Evolutionary conservation across 2,797 vertebrate species (phyloP).

Genomic region (Macropus fuliginosus): DNA sequence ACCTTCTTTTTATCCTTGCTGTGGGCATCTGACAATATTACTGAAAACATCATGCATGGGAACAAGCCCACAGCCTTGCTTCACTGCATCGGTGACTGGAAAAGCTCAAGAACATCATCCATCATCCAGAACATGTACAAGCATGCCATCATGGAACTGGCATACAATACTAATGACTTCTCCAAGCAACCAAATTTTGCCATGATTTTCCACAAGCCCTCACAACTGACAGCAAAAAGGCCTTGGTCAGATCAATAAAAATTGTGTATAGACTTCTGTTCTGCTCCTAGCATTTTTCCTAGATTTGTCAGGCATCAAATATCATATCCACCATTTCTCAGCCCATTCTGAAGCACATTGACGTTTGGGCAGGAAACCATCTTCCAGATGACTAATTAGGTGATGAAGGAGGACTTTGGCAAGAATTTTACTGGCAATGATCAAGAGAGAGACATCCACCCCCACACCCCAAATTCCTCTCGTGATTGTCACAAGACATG

Average conservation of each 20-base stretch:
- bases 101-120: background rate
- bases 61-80: background rate
- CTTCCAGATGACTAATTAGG: background rate
- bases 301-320: background rate
- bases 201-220: background rate
- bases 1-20: background rate
- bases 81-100: background rate
- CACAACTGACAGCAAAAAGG: background rate
- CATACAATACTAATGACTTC: background rate
- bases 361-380: background rate
- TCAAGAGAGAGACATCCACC: background rate
- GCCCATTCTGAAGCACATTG: background rate
- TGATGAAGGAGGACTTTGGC: background rate
- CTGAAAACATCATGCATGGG: background rate
- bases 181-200: background rate
- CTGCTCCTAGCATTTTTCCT: background rate
- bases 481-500: background rate
- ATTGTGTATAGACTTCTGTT: background rate
- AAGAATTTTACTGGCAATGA: background rate
- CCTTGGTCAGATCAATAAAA: background rate
- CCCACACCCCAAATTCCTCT: too few relatives aligned
- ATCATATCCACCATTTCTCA: background rate
- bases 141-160: background rate
- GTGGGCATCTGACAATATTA: background rate
- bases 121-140: background rate